A percentile compares a stretch with the other conserved stretches of the same genome.
These are phyloP conservation scores for Pagetopsis macropterus DNA, from an alignment of 2,797 vertebrate species.

Conservation along the genomic window DNA sequence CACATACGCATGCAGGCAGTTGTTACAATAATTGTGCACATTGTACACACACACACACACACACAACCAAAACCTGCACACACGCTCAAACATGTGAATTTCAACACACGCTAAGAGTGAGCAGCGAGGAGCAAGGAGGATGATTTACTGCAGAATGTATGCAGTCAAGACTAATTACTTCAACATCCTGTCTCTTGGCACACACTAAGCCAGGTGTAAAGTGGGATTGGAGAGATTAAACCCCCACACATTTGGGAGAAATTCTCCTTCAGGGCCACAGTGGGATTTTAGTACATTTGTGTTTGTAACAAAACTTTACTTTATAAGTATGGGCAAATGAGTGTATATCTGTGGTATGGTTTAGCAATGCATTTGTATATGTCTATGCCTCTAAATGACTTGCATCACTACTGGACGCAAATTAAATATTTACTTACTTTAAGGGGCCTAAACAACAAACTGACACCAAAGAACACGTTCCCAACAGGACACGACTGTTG, in stretches of 20 bases:
- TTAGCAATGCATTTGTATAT: constrained; percentile 2
- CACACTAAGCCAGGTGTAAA: constrained; percentile 13
- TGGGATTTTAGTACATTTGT: neutral
- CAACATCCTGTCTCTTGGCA: neutral
- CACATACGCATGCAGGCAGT: neutral
- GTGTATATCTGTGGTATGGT: neutral
- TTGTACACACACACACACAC: neutral
- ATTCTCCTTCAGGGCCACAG: neutral
- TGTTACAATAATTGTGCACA: no score
- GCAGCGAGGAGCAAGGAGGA: neutral
- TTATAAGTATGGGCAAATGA: neutral
- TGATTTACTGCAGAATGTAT: constrained; percentile 4
- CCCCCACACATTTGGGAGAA: neutral
- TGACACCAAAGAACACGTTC: no score
- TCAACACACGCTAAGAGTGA: neutral
- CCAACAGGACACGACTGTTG: no score
- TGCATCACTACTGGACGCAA: no score
- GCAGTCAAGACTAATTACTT: constrained; percentile 13
- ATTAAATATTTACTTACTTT: neutral
- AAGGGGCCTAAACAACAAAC: no score
- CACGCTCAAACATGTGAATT: neutral
- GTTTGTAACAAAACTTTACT: neutral
- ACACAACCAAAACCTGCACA: neutral
- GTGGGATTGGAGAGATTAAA: neutral
- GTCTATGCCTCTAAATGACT: neutral